Percentiles rank a stretch among this genome's conserved stretches.
phyloP scores from a whole-genome alignment of 2,113 vertebrate genomes.

The Mus pahari region DNA sequence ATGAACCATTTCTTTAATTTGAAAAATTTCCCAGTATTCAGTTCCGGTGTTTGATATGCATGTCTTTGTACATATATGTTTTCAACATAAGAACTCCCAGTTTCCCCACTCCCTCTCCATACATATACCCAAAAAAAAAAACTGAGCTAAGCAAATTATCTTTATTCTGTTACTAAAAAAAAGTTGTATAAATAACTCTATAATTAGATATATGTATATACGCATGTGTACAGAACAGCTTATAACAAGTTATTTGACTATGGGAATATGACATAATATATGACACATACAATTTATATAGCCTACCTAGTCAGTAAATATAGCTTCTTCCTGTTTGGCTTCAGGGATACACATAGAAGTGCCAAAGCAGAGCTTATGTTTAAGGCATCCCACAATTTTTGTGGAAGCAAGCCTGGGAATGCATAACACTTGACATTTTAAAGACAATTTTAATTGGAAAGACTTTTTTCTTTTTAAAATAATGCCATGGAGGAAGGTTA shows the following conservation, averaged over 20 bases:
- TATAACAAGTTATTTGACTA: background rate
- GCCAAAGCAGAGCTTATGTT: background rate
- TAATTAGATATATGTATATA: background rate
- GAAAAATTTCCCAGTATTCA: background rate
- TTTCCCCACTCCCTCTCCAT: rapidly evolving
- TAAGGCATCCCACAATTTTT: background rate
- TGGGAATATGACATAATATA: background rate
- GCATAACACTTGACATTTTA: background rate
- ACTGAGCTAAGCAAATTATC: background rate
- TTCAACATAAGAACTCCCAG: background rate
- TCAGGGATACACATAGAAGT: background rate
- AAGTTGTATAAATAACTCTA: background rate
- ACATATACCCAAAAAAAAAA: background rate
- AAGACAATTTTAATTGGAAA: background rate
- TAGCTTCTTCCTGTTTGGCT: background rate
- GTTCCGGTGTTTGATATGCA: rapidly evolving
- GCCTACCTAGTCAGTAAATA: background rate
- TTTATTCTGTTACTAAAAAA: background rate
- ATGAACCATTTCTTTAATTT: background rate
- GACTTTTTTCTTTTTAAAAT: background rate
- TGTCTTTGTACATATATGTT: background rate
- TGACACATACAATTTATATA: background rate
- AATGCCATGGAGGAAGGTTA: background rate
- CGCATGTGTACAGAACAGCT: background rate
- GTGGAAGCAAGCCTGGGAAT: background rate